Conservation (phyloP, 1,140 invertebrate species). For the Hyphantria cunea region DNA sequence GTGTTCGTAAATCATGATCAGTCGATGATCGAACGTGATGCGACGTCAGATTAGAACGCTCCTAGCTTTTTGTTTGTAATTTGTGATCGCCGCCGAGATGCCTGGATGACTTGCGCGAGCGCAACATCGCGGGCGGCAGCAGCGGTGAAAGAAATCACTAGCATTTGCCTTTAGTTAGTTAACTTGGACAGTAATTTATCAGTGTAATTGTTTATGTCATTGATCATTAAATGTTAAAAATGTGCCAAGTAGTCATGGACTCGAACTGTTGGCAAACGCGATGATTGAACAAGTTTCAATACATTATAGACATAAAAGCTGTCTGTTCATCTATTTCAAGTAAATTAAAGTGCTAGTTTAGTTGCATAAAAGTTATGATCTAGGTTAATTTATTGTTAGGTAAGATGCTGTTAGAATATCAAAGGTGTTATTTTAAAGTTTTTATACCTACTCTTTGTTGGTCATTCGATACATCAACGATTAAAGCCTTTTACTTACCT, state of each 20-base stretch:
- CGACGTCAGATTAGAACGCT: slow-evolving; percentile 75
- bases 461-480: no score
- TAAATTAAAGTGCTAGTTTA: no score
- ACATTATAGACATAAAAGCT: background rate
- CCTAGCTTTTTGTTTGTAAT: slow-evolving; percentile 73
- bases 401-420: no score
- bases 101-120: slow-evolving; percentile 64
- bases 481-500: no score
- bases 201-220: slow-evolving; percentile 50
- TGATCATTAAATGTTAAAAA: slow-evolving; percentile 38
- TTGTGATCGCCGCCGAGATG: slow-evolving; percentile 65
- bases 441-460: no score
- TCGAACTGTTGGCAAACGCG: slow-evolving; percentile 2
- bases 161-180: slow-evolving; percentile 46
- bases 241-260: slow-evolving; percentile 23
- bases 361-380: no score
- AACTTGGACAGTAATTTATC: slow-evolving; percentile 51
- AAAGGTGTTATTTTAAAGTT: no score
- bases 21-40: slow-evolving; percentile 70
- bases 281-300: slow-evolving; percentile 13
- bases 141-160: slow-evolving; percentile 41
- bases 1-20: slow-evolving; percentile 77
- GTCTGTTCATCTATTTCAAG: no score
- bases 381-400: no score
- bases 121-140: slow-evolving; percentile 31